Evolutionary conservation across 2,797 vertebrate genomes (phyloP).

Genomic region (Erithacus rubecula): DNA sequence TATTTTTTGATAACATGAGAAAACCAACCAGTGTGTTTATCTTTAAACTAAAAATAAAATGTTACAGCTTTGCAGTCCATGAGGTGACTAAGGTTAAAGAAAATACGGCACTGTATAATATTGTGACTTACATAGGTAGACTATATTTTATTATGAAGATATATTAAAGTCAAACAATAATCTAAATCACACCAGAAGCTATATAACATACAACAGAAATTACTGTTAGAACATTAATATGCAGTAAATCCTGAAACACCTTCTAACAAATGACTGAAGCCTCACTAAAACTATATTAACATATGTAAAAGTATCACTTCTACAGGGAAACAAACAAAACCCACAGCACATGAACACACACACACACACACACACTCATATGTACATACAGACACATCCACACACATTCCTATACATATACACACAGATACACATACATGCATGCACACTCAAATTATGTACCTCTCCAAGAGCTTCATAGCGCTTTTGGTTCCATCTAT

Average conservation of each 20-base stretch:
- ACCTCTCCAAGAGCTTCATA: constrained; percentile 99
- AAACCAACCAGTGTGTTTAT: neutral
- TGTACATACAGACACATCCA: accelerated
- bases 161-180: neutral
- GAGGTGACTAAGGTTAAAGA: neutral
- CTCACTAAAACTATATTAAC: neutral
- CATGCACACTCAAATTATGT: neutral
- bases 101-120: neutral
- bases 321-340: neutral
- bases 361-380: neutral
- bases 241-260: neutral
- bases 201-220: neutral
- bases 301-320: neutral
- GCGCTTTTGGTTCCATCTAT: constrained; percentile 98
- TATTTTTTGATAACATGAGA: neutral
- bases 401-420: neutral
- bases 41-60: neutral
- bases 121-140: neutral
- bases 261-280: neutral
- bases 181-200: neutral
- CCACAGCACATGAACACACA: neutral
- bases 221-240: neutral
- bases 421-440: neutral
- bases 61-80: neutral
- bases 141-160: neutral